Evolutionary conservation across 2,113 vertebrate species (phyloP), one percentile per base, ranked within the genome.

Genomic region (Phrynosoma blainvillii): DNA sequence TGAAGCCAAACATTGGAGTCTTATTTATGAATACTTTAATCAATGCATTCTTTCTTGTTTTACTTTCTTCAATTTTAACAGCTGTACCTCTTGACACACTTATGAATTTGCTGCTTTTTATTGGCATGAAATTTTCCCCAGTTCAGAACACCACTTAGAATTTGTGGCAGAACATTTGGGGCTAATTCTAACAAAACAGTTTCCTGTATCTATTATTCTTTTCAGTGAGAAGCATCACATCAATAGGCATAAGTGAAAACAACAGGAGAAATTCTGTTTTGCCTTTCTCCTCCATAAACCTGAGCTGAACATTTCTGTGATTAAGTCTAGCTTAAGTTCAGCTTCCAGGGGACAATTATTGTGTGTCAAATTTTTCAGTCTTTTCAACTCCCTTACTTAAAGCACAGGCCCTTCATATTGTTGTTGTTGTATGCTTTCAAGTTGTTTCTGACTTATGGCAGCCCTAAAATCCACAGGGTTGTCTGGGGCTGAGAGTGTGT

Each of bases 31-130:
- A 82, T 87, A 12, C 25, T 56, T 81, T 87, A 79, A 81, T 30
- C 12, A 56, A 1, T 56, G 13, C 21, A 91, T 91, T 52, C 11
- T 4, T n/a, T 23, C 23, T 90, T 88, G 40, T 40, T 27, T 5
- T 86, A 47, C 91, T 89, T 90, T 81, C 30, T 21, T 4, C 0
- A 81, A 36, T 36, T 36, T 36, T 36, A 59, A 92, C 90, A 27
- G 2, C 5, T 20, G 59, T 84, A 85, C 42, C 11, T 47, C 9
- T 62, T 80, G 21, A 9, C 27, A 79, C 6, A 54, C 68, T 83
- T 83, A 54, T 36, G 85, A 84, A 86, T 79, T 27, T 12, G 88
- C 90, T 89, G 68, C 75, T 42, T 62, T 82, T 79, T 42, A 25
- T 89, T 80, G 89, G 40, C 65, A 68, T 89, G 87, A 23, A 20